Percentiles rank a stretch among this genome's conserved stretches.
These are phyloP conservation scores for Hippocampus guttulatus DNA, from an alignment of 2,113 vertebrate genomes.

Conservation along the genomic window DNA sequence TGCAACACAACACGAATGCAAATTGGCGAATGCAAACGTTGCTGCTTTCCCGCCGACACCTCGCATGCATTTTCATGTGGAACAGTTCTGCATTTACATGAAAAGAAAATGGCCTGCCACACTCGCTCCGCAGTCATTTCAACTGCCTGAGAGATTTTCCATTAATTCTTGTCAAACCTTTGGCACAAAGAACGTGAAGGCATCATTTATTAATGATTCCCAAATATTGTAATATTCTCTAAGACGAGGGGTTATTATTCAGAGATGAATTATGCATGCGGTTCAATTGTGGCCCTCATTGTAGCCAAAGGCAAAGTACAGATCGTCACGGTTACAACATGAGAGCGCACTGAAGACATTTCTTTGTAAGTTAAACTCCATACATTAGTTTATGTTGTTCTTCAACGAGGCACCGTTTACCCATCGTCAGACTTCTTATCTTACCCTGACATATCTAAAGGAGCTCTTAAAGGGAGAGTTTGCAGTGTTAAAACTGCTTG, in stretches of 20 bases:
- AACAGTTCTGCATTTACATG: slow-evolving; percentile 6
- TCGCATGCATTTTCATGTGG: slow-evolving; percentile 20
- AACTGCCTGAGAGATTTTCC: slow-evolving; percentile 27
- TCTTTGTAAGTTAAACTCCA: slow-evolving; percentile 1
- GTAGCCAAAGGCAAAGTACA: slow-evolving; percentile 47
- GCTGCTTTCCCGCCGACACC: not conserved
- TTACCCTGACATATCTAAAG: too few species aligned
- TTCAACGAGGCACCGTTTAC: not conserved
- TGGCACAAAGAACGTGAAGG: slow-evolving; percentile 37
- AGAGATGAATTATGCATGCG: slow-evolving; percentile 61
- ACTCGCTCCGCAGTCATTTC: slow-evolving; percentile 33
- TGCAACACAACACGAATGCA: slow-evolving; percentile 13
- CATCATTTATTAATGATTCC: slow-evolving; percentile 62
- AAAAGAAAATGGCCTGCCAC: slow-evolving; percentile 41
- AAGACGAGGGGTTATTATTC: slow-evolving; percentile 53
- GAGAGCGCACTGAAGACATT: slow-evolving; percentile 14
- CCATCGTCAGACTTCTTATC: too few species aligned
- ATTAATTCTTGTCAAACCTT: slow-evolving; percentile 49
- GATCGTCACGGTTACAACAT: slow-evolving; percentile 15
- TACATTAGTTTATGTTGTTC: too few species aligned
- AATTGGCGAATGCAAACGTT: not conserved
- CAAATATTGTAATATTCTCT: slow-evolving; percentile 63
- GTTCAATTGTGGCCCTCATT: slow-evolving; percentile 30
- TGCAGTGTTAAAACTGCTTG: too few species aligned
- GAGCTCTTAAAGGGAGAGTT: too few species aligned